Conservation (phyloP, 2,113 vertebrate genomes). For the Chaetops frenatus region DNA sequence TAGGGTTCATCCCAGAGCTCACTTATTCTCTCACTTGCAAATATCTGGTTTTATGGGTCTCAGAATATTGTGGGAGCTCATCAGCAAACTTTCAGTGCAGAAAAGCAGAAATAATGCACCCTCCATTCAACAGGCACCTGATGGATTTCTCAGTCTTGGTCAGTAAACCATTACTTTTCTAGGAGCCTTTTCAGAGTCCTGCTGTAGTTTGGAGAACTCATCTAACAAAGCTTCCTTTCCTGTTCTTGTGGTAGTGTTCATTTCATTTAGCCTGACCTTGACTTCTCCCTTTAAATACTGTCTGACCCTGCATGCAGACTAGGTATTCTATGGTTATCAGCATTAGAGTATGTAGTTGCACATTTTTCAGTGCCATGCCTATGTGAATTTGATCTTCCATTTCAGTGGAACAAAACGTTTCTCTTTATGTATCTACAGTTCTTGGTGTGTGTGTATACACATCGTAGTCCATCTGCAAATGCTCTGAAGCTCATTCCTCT, state of each 20-base stretch:
- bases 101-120: background rate
- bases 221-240: background rate
- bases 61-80: background rate
- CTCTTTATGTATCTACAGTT: background rate
- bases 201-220: background rate
- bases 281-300: background rate
- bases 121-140: background rate
- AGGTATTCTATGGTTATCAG: background rate
- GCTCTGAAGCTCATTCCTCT: background rate
- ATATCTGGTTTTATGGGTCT: background rate
- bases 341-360: background rate
- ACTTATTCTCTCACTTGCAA: background rate
- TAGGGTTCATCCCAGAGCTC: background rate
- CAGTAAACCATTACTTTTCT: background rate
- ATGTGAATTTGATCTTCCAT: background rate
- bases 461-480: background rate
- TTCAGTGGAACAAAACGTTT: background rate
- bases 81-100: background rate
- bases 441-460: background rate
- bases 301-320: background rate
- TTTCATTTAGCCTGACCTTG: background rate
- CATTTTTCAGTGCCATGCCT: background rate
- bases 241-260: background rate
- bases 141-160: background rate
- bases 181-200: background rate